phyloP scores from a whole-genome alignment of 2,797 vertebrate species.

The Dicrostonyx torquatus region DNA sequence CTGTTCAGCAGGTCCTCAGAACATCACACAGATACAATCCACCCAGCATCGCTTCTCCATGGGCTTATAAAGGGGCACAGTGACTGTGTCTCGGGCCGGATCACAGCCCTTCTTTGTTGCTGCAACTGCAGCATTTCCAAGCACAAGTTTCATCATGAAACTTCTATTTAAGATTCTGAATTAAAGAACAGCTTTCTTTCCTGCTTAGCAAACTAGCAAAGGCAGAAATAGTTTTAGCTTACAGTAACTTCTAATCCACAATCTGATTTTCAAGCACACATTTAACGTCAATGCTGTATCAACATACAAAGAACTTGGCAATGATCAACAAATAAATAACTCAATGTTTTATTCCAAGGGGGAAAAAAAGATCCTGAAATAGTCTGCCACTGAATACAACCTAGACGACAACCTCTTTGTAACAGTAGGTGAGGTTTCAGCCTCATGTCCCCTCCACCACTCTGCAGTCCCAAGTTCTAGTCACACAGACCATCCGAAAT shows the following conservation, averaged over 20 bases:
- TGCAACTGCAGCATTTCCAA: background rate
- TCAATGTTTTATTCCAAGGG: background rate
- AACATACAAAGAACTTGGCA: background rate
- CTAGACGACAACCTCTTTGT: constrained; percentile 24
- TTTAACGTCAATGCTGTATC: background rate
- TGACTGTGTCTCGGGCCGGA: background rate
- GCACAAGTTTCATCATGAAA: constrained; percentile 24
- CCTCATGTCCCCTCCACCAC: background rate
- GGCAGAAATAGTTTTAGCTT: background rate
- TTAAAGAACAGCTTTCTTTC: background rate
- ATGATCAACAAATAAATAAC: background rate
- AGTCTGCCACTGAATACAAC: background rate
- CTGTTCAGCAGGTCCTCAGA: background rate
- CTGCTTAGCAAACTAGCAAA: background rate
- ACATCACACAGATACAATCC: background rate
- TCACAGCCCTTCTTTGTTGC: background rate
- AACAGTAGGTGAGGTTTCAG: background rate
- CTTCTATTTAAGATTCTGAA: background rate
- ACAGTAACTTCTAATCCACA: background rate
- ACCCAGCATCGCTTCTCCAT: background rate
- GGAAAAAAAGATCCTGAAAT: constrained; percentile 32
- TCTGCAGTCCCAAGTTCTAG: background rate
- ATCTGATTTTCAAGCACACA: background rate
- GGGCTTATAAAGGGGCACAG: background rate
- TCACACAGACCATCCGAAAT: background rate